Percentiles rank a stretch among this genome's conserved stretches.
phyloP scores from a whole-genome alignment of 2,797 vertebrate genomes.

The Parauchenoglanis ngamensis region DNA sequence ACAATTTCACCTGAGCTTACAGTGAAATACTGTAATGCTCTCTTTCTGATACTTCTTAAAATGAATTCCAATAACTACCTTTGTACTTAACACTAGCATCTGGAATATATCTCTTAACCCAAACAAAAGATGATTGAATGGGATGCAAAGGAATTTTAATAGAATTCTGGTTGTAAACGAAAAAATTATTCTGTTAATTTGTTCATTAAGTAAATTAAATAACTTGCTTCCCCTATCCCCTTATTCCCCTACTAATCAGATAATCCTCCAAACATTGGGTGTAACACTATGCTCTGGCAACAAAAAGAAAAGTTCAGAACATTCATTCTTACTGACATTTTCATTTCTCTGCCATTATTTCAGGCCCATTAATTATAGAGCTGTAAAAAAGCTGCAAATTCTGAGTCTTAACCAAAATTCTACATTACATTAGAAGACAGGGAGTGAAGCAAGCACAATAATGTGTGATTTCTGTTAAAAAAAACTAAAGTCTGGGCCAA shows the following conservation, averaged over 20 bases:
- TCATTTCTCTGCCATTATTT: neutral
- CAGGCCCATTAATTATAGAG: neutral
- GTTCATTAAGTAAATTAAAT: neutral
- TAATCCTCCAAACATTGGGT: neutral
- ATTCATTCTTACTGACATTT: neutral
- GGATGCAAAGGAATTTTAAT: neutral
- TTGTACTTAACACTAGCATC: neutral
- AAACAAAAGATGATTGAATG: neutral
- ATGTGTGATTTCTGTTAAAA: conserved; percentile 44
- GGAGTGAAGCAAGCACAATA: conserved; percentile 63
- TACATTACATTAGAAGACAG: conserved; percentile 46
- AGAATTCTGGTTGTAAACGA: neutral
- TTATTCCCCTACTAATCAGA: neutral
- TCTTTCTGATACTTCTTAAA: neutral
- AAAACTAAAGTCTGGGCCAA: neutral
- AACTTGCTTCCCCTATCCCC: neutral
- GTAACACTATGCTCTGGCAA: neutral
- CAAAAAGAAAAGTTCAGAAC: neutral
- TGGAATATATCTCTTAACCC: neutral
- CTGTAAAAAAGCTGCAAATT: neutral
- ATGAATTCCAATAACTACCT: neutral
- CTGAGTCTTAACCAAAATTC: neutral
- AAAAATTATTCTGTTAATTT: neutral
- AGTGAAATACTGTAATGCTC: neutral
- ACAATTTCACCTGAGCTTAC: neutral